Percentiles rank a stretch among this genome's conserved stretches.
Evolutionary conservation across 2,888 invertebrate genomes (phyloP).

Genomic region (Dascillus cervinus): DNA sequence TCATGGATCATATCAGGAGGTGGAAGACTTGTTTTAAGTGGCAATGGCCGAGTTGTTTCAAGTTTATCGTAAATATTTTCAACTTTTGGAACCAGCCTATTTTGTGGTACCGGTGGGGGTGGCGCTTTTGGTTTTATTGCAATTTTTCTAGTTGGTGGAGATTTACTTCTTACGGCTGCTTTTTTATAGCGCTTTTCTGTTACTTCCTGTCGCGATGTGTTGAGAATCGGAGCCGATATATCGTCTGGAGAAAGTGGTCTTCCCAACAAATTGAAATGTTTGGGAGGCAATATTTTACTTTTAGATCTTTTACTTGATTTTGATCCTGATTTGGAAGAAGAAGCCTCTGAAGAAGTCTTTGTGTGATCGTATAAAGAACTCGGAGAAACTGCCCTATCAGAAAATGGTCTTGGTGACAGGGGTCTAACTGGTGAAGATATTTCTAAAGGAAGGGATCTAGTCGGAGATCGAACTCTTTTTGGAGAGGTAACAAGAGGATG

Average conservation of each 20-base stretch:
- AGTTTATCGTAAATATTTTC: neutral
- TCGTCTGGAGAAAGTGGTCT: constrained; percentile 21
- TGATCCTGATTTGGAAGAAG: constrained; percentile 12
- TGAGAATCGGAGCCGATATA: no score
- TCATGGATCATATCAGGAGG: constrained; percentile 60
- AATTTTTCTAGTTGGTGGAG: constrained; percentile 14
- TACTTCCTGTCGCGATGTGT: no score
- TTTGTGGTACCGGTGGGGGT: constrained; percentile 39
- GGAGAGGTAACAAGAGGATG: constrained; percentile 5
- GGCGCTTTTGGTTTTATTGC: constrained; percentile 31
- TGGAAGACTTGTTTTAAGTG: constrained; percentile 20
- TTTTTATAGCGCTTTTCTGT: no score
- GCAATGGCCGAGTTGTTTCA: constrained; percentile 1
- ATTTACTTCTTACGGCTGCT: no score
- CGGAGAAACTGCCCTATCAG: constrained; percentile 17
- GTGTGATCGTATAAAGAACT: constrained; percentile 4
- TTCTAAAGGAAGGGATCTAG: constrained; percentile 32
- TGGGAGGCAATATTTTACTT: neutral
- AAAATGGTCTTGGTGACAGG: constrained; percentile 26
- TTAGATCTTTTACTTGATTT: neutral
- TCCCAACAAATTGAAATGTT: neutral
- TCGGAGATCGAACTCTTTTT: constrained; percentile 32
- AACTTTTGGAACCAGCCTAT: neutral
- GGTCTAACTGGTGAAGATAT: constrained; percentile 22
- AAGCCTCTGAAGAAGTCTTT: constrained; percentile 8